These are phyloP conservation scores for Gobio occitaniae DNA, from an alignment of 2,797 vertebrate species.

Conservation along the genomic window DNA sequence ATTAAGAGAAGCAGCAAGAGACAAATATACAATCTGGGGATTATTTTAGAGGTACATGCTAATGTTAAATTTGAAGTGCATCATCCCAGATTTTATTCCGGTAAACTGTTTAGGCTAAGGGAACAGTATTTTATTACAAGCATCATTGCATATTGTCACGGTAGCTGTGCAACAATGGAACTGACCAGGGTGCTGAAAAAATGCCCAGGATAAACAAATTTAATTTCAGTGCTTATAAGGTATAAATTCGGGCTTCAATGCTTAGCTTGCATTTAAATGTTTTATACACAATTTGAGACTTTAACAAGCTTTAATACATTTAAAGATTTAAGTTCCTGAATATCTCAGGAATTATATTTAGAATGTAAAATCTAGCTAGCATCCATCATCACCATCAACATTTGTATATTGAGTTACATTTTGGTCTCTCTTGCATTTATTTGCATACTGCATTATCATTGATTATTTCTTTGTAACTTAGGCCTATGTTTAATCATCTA, in stretches of 20 bases:
- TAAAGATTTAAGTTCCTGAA: background rate
- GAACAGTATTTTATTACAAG: background rate
- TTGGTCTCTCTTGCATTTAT: background rate
- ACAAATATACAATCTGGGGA: background rate
- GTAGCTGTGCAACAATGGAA: background rate
- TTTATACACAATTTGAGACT: background rate
- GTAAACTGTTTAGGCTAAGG: background rate
- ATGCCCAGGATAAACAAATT: background rate
- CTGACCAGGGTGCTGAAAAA: conserved; percentile 27
- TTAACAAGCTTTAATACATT: background rate
- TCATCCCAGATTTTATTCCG: background rate
- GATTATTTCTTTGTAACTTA: background rate
- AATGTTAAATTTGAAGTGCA: background rate
- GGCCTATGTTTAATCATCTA: background rate
- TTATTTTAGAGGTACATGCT: background rate
- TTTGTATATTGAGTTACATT: background rate
- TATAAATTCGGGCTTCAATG: background rate
- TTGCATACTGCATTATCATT: background rate
- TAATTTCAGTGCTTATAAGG: background rate
- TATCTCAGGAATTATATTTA: background rate
- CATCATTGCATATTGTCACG: background rate
- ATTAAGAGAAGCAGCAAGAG: background rate
- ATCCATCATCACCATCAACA: background rate
- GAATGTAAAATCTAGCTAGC: background rate
- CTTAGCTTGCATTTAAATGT: background rate